These are phyloP conservation scores for Acyrthosiphon pisum DNA, from an alignment of 1,140 invertebrate species.

Conservation along the genomic window DNA sequence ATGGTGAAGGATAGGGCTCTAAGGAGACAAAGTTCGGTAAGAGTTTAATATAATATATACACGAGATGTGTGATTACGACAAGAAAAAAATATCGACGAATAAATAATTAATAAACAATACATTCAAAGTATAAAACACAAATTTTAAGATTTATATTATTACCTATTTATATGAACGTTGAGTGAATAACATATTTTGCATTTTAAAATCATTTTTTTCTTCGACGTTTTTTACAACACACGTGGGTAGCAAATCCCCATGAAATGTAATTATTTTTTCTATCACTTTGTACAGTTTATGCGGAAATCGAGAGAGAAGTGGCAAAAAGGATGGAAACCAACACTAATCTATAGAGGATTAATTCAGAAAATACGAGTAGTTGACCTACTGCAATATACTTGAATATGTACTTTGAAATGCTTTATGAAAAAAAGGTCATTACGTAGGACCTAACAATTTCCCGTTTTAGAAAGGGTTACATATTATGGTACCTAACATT, in stretches of 20 bases:
- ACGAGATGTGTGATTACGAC: not conserved
- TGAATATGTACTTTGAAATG: not conserved
- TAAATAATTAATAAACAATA: not conserved
- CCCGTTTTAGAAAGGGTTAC: not conserved
- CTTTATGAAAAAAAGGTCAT: not conserved
- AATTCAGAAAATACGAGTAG: slow-evolving; percentile 18
- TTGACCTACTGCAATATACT: not conserved
- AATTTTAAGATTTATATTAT: not conserved
- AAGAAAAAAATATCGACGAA: not conserved
- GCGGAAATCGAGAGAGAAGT: not conserved
- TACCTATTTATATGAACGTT: not conserved
- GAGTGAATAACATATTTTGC: not conserved
- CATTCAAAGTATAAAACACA: not conserved
- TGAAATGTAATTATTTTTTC: not conserved
- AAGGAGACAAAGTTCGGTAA: not conserved
- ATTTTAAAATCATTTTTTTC: not conserved
- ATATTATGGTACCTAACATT: slow-evolving; percentile 11
- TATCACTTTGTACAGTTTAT: not conserved
- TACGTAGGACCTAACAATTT: slow-evolving; percentile 13
- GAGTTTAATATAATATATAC: not conserved
- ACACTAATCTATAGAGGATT: slow-evolving; percentile 5
- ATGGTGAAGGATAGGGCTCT: not conserved
- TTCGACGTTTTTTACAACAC: not conserved
- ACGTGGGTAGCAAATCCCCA: not conserved
- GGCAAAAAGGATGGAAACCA: not conserved